phyloP scores from a whole-genome alignment of 2,797 vertebrate species.

The Aphelocoma californica region DNA sequence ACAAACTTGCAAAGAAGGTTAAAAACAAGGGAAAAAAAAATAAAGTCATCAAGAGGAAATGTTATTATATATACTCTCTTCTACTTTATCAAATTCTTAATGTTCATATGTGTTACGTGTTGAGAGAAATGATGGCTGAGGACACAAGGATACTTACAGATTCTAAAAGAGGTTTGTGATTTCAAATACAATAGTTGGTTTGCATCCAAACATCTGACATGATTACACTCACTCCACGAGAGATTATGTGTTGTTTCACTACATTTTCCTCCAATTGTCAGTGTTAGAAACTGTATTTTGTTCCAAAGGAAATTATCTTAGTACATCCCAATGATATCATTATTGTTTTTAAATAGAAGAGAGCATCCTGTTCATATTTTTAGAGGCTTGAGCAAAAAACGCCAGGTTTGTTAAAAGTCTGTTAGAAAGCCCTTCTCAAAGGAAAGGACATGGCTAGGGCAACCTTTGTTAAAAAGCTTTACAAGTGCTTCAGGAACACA shows the following conservation, averaged over 20 bases:
- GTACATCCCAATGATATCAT: slow-evolving; percentile 2
- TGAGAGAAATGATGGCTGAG: background rate
- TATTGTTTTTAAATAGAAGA: slow-evolving; percentile 6
- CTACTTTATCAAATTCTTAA: background rate
- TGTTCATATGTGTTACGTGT: background rate
- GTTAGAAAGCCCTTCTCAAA: background rate
- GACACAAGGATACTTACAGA: background rate
- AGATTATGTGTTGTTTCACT: slow-evolving; percentile 59
- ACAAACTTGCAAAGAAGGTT: background rate
- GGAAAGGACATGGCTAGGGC: background rate
- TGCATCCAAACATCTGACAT: slow-evolving; percentile 68
- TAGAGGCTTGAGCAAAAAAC: slow-evolving; percentile 1
- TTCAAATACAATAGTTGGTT: slow-evolving; percentile 71
- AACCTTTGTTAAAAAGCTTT: background rate
- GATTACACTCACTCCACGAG: slow-evolving; percentile 47
- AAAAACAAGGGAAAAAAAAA: background rate
- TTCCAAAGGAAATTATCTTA: slow-evolving; percentile 74
- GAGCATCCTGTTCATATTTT: slow-evolving; percentile 31
- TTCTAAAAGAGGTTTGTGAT: background rate
- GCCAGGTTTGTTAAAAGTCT: background rate
- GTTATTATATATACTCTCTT: background rate
- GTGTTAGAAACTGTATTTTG: slow-evolving; percentile 57
- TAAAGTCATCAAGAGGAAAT: background rate
- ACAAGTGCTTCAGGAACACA: background rate
- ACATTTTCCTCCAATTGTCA: slow-evolving; percentile 81